Percentiles rank a stretch among this genome's conserved stretches.
These are phyloP conservation scores for Cavia porcellus DNA, from an alignment of 2,113 vertebrate species.

Conservation along the genomic window DNA sequence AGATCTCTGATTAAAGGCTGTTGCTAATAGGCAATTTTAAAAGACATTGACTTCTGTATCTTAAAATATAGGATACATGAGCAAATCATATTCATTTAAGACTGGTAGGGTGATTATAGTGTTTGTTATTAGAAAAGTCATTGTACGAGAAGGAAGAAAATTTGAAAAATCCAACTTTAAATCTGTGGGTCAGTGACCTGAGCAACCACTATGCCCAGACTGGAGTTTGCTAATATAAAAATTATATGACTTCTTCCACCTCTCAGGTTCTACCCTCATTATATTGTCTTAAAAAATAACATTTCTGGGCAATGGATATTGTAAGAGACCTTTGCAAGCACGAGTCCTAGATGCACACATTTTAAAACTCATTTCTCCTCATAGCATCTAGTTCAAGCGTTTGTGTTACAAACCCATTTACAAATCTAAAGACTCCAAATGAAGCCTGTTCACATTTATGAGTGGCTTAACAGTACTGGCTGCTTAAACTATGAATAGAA, in stretches of 20 bases:
- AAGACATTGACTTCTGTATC: background rate
- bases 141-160: slow-evolving; percentile 77
- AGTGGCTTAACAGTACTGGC: slow-evolving; percentile 76
- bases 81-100: slow-evolving; percentile 9
- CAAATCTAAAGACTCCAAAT: slow-evolving; percentile 82
- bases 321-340: slow-evolving; percentile 75
- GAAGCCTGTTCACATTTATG: slow-evolving; percentile 80
- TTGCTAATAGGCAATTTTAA: background rate
- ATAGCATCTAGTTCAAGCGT: slow-evolving; percentile 53
- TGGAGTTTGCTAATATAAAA: background rate
- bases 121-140: slow-evolving; percentile 62
- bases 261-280: background rate
- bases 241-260: background rate
- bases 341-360: slow-evolving; percentile 70
- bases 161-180: slow-evolving; percentile 28
- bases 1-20: background rate
- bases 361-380: slow-evolving; percentile 70
- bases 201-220: background rate
- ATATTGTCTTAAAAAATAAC: slow-evolving; percentile 73
- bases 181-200: background rate
- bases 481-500: slow-evolving; percentile 81
- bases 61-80: slow-evolving; percentile 16
- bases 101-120: background rate
- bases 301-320: slow-evolving; percentile 79
- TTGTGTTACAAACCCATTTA: slow-evolving; percentile 69